Base-by-base conservation (phyloP, 1,140 invertebrate species). In the Bombus turneri region DNA sequence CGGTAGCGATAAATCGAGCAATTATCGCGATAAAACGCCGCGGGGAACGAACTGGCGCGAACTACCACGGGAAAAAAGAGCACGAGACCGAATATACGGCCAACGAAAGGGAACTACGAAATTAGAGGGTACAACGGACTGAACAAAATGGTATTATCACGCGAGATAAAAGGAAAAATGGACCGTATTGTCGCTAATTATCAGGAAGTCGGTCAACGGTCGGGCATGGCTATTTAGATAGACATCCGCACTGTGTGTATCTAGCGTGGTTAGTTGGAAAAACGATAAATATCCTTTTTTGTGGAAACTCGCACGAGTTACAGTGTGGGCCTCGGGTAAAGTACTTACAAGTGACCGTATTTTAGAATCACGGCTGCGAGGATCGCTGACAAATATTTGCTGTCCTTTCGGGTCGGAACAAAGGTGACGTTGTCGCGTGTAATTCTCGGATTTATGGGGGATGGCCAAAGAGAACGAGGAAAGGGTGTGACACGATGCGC, bases 371-470 rank as follows among this genome's bases (percentile, higher is more conserved):
- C 83, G 76, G 47, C 43, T 73, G 86, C 74, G 34, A 84, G 68
- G 85, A 87, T 86, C 83, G 37, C 80, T 74, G 84, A 84, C 87
- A 91, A 92, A 92, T 91, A 91, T 92, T 91, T 92, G 90, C 88
- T 37, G 62, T 34, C 69, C 74, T 75, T 69, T 75, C 69, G n/a
- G 37, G 9, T 37, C 41, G 47, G 83, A 59, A 37, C 25, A 47
- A 59, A 80, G 53, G 74, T 66, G n/a, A n/a, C 82, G 83, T 76
- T 22, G 57, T 18, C 53, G 37, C 83, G 85, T 81, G 86, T 92
- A 92, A 92, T 91, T 90, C 91, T 83, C 41, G 78, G 86, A 92
- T 92, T 92, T 92, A 92, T 92, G 83, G 83, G 85, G 84, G 84
- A 83, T 90, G 88, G 85, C 85, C 85, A 74, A 10, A 31, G 72